Conservation (phyloP, 2,113 vertebrate genomes). For the Alces alces region DNA sequence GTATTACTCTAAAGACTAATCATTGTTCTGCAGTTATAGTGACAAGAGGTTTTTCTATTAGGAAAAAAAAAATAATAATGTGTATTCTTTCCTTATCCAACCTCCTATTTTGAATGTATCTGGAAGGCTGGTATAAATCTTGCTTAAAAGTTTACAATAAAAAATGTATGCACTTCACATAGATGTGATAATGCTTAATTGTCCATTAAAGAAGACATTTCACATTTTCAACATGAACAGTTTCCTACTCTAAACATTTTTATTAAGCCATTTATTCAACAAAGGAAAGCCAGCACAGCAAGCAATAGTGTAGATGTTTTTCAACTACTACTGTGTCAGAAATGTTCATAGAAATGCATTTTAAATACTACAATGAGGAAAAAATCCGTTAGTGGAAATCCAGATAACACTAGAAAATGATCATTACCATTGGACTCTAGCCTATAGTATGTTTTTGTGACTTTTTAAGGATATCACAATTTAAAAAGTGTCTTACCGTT, state of each 20-base stretch:
- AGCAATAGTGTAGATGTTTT: constrained; percentile 24
- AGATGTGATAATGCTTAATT: constrained; percentile 51
- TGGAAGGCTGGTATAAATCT: constrained; percentile 25
- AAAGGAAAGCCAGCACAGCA: background rate
- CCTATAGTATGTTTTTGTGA: background rate
- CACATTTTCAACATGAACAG: constrained; percentile 41
- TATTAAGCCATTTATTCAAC: constrained; percentile 59
- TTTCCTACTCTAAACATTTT: constrained; percentile 58
- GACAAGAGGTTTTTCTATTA: background rate
- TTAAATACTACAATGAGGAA: background rate
- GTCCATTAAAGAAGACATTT: constrained; percentile 59
- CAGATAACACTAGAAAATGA: background rate
- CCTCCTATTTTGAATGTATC: constrained; percentile 18
- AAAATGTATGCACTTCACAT: constrained; percentile 40
- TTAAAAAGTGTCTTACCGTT: background rate
- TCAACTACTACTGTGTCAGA: background rate
- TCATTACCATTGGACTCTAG: background rate
- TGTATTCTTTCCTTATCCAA: background rate
- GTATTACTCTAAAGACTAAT: background rate
- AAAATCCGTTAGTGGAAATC: background rate
- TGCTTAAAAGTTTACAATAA: constrained; percentile 42
- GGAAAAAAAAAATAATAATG: background rate
- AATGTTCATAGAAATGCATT: background rate
- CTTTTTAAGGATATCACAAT: constrained; percentile 1
- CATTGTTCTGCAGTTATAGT: background rate